A percentile compares a stretch with the other conserved stretches of the same genome.
These are phyloP conservation scores for Epicampocera succincta DNA, from an alignment of 2,888 invertebrate species.

Conservation along the genomic window DNA sequence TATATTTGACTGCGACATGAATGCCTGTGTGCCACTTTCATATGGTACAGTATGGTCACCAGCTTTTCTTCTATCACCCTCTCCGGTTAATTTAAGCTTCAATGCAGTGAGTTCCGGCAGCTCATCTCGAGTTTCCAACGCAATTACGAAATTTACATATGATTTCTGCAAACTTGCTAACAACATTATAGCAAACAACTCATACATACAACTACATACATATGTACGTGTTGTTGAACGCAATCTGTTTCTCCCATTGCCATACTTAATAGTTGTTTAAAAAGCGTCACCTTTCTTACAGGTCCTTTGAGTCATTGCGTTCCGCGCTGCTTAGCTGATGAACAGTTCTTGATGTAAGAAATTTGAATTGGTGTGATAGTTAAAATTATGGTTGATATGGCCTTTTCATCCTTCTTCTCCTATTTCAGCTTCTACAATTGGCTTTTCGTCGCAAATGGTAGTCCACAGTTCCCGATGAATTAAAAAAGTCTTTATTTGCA, in stretches of 20 bases:
- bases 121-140: conserved; percentile 58
- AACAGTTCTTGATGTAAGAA: conserved; percentile 41
- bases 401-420: conserved; percentile 48
- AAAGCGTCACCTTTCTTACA: conserved; percentile 58
- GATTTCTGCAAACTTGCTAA: conserved; percentile 61
- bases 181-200: conserved; percentile 58
- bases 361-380: conserved; percentile 49
- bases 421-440: background rate
- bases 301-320: conserved; percentile 59
- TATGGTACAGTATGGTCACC: background rate
- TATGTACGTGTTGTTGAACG: conserved; percentile 31
- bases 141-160: conserved; percentile 65
- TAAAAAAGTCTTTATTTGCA: conserved; percentile 57
- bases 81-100: conserved; percentile 61
- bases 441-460: background rate
- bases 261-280: conserved; percentile 51
- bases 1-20: conserved; percentile 33
- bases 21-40: conserved; percentile 53
- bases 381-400: conserved; percentile 52
- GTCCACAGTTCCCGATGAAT: conserved; percentile 62
- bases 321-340: no score
- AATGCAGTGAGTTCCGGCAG: conserved; percentile 48
- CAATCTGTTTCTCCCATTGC: conserved; percentile 36
- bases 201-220: conserved; percentile 40
- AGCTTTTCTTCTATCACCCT: conserved; percentile 52